These are phyloP conservation scores for Lobophora halterata DNA, from an alignment of 2,888 invertebrate genomes.

Conservation along the genomic window DNA sequence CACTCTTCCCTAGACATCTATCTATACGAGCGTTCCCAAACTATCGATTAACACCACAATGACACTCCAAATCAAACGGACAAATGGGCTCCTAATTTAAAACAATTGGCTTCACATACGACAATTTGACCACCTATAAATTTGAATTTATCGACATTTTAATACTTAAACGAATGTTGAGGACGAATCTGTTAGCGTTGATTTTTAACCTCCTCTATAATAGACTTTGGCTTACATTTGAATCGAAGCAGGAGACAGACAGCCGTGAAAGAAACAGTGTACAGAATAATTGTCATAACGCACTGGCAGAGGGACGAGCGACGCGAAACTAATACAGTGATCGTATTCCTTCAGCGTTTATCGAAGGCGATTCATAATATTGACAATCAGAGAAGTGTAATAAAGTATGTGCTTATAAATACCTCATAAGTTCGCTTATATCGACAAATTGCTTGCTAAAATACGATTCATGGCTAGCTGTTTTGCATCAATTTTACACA, in stretches of 20 bases:
- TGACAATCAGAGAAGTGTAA: slow-evolving; percentile 23
- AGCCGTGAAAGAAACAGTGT: slow-evolving; percentile 11
- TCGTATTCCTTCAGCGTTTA: slow-evolving; percentile 17
- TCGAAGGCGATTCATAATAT: slow-evolving; percentile 29
- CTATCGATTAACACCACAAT: slow-evolving; percentile 52
- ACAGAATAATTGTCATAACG: slow-evolving; percentile 26
- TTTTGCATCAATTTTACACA: no score
- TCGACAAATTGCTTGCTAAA: not conserved
- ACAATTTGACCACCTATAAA: slow-evolving; percentile 43
- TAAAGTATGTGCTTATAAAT: slow-evolving; percentile 4
- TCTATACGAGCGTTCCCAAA: slow-evolving; percentile 39
- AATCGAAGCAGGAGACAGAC: slow-evolving; percentile 19
- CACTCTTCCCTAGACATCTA: slow-evolving; percentile 25
- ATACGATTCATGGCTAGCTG: not conserved
- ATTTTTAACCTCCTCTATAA: slow-evolving; percentile 26
- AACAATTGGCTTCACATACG: slow-evolving; percentile 59
- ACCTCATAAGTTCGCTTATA: not conserved
- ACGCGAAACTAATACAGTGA: slow-evolving; percentile 26
- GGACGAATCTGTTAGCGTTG: slow-evolving; percentile 35
- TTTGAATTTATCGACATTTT: slow-evolving; percentile 41
- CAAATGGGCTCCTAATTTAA: slow-evolving; percentile 69
- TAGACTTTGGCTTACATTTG: slow-evolving; percentile 32
- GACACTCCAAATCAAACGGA: slow-evolving; percentile 60
- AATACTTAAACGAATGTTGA: slow-evolving; percentile 38
- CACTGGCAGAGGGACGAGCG: slow-evolving; percentile 17